Evolutionary conservation across 2,888 invertebrate genomes (phyloP), one percentile per base, ranked within the genome.

Genomic region (Calameuta pallipes): DNA sequence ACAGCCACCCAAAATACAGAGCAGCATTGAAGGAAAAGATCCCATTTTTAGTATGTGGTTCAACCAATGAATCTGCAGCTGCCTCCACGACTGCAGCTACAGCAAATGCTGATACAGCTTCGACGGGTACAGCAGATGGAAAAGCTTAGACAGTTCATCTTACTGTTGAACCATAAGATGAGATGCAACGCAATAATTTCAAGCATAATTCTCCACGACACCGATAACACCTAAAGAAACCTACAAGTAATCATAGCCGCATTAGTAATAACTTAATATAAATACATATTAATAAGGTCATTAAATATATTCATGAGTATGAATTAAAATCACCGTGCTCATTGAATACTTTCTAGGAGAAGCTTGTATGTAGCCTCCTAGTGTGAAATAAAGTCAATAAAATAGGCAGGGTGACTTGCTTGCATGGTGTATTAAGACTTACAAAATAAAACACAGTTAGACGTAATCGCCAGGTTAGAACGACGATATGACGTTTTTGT

Each of bases 1-100:
- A 30, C 90, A 96, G 96, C 90, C 96, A 96, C 92, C 96, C 96
- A 35, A 96, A 96, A 91, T 96, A 96, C 92, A 94, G 95, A 85
- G 94, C 94, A 81, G 96, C 95, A 36, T 92, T 97, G 82, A 94
- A 95, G 89, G 94, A 95, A 92, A 95, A 94, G 89, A 95, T 96
- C 93, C 97, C 97, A 9, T 94, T 95, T 79, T 92, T 96, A 85
- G 93, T 95, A 11, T 96, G 95, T 89, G 94, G 94, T 79, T 91
- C 93, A 3, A 92, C 93, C 69, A 92, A 93, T 15, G 94, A 94
- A 79, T 94, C 94, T 81, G 91, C 92, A 70, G 93, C 93, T 79
- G 95, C 95, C 11, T 93, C 93, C 75, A 93, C 93, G 1, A 94
- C 95, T 9, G 94, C 93, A 35, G 93, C 93, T 77, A 94, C 95